Conservation (phyloP, 2,797 vertebrate species). For the Acanthopagrus latus region DNA sequence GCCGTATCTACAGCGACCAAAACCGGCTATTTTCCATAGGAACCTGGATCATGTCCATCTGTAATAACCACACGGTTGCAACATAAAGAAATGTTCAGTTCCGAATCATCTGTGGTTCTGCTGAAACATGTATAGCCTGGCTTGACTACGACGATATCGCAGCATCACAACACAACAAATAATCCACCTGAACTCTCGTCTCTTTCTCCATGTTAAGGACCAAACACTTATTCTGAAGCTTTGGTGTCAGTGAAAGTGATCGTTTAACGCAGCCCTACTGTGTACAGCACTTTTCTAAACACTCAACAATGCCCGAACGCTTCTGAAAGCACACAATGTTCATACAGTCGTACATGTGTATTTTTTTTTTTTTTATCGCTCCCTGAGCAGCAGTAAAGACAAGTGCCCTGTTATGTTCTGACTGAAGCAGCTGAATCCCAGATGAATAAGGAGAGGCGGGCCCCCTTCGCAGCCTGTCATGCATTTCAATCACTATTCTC, state of each 20-base stretch:
- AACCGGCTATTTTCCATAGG: too few relatives aligned
- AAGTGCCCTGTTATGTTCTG: conserved; percentile 66
- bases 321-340: conserved; percentile 28
- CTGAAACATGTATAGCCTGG: neutral
- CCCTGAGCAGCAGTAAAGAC: conserved; percentile 53
- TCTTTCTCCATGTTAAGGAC: neutral
- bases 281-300: conserved; percentile 3
- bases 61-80: too few relatives aligned
- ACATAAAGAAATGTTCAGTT: too few relatives aligned
- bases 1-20: too few relatives aligned
- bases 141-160: neutral
- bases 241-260: neutral
- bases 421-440: conserved; percentile 63
- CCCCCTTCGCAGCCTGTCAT: conserved; percentile 55
- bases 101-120: too few relatives aligned
- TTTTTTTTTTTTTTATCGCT: conserved; percentile 41
- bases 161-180: neutral
- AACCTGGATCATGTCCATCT: too few relatives aligned
- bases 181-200: neutral
- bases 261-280: neutral
- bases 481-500: conserved; percentile 63
- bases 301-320: neutral
- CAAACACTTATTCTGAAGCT: neutral
- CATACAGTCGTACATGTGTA: conserved; percentile 14
- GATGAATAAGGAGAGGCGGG: conserved; percentile 46